Evolutionary conservation across 2,797 vertebrate genomes (phyloP), one percentile per base, ranked within the genome.

Genomic region (Lophius americanus): DNA sequence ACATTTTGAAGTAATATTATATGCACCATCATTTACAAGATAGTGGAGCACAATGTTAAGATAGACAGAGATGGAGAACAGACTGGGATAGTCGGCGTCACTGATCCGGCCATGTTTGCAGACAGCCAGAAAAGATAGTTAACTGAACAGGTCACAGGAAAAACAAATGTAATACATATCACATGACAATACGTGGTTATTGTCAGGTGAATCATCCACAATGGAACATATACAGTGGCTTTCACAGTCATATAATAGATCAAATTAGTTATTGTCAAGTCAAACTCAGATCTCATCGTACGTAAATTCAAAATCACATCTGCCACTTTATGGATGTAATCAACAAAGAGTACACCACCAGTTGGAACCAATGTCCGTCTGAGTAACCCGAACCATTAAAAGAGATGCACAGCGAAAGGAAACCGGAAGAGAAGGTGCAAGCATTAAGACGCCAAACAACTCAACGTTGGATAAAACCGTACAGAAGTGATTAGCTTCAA

Each of bases 11-110:
- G 23, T 46, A 53, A 51, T 64, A 60, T 49, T 14, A 51, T 32
- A 44, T 42, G 49, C 55, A 56, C 42, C 46, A 50, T 69, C 37
- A 70, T 51, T 62, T 33, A 41, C 32, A 57, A 68, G 39, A 10
- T 12, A 23, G 11, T 42, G 1, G 7, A 62, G 12, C 33, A 10
- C 11, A 43, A 11, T 51, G 39, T 9, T 12, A 52, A 66, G 42
- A 52, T 3, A 41, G 8, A 36, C 4, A 39, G 53, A 51, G 5
- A 11, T 2, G 12, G 48, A 51, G 9, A 32, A 23, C 35, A 58
- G 33, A 32, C 23, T 23, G 23, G 2, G 23, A 23, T 23, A 23
- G 23, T 23, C 23, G 23, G 58, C 44, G 43, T 51, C 38, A 49
- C 11, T n/a, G 36, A 37, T 33, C 32, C 11, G 10, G 39, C 13